Evolutionary conservation across 1,140 invertebrate genomes (phyloP).

Genomic region (Bombus affinis): DNA sequence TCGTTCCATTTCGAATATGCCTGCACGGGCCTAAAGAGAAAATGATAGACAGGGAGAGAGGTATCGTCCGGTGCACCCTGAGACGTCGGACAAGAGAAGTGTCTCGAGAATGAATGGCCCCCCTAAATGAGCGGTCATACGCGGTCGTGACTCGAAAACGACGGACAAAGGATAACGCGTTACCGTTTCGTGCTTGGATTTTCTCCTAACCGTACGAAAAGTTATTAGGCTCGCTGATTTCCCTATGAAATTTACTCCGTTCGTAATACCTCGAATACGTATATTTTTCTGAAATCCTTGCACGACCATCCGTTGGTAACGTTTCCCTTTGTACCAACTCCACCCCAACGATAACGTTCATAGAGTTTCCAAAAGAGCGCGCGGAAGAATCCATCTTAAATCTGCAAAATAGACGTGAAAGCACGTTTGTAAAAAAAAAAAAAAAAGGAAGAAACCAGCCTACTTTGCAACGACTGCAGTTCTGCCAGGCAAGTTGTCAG

Average conservation of each 20-base stretch:
- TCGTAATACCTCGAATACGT: neutral
- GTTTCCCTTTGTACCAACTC: neutral
- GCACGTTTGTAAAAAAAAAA: neutral
- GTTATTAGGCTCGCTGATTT: neutral
- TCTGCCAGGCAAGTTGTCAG: neutral
- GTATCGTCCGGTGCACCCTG: conserved; percentile 7
- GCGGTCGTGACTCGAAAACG: conserved; percentile 24
- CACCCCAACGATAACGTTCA: neutral
- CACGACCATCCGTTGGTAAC: neutral
- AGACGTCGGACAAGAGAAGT: conserved; percentile 37
- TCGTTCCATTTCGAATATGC: conserved; percentile 50
- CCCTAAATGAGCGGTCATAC: conserved; percentile 47
- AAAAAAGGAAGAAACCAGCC: no score
- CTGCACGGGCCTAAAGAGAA: conserved; percentile 33
- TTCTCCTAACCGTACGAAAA: neutral
- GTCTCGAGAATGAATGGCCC: conserved; percentile 45
- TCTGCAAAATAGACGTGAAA: neutral
- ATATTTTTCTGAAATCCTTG: neutral
- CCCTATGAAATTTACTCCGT: neutral
- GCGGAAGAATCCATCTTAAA: neutral
- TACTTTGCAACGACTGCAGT: neutral
- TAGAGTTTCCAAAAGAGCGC: neutral
- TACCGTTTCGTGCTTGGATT: neutral
- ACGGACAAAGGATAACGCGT: neutral
- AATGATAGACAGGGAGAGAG: conserved; percentile 48